Conservation (phyloP, 2,797 vertebrate species). For the Holocentrus rufus region DNA sequence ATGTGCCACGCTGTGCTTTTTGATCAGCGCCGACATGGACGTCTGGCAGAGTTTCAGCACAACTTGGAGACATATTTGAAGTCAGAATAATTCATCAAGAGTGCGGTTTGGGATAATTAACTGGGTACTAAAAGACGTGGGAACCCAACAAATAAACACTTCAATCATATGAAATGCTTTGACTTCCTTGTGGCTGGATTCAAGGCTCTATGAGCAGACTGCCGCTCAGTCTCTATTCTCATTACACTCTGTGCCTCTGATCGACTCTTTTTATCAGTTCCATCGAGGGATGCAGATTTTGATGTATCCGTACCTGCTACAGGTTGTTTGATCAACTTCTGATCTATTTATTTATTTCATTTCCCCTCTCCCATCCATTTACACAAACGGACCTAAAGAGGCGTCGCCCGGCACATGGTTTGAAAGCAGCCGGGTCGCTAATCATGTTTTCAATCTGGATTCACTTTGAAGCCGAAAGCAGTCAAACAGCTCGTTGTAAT, state of each 20-base stretch:
- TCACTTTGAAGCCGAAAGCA: too few relatives aligned
- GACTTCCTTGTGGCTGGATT: slow-evolving; percentile 6
- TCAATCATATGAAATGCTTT: slow-evolving; percentile 1
- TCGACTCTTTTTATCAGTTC: neutral
- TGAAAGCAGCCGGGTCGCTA: neutral
- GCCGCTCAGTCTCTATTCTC: neutral
- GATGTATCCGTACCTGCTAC: neutral
- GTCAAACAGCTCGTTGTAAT: neutral
- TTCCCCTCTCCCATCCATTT: neutral
- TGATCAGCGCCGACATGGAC: slow-evolving; percentile 23
- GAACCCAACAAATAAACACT: slow-evolving; percentile 8
- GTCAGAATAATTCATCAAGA: neutral
- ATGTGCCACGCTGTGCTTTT: slow-evolving; percentile 4
- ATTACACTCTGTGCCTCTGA: neutral
- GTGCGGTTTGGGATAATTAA: slow-evolving; percentile 17
- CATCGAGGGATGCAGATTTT: too few relatives aligned
- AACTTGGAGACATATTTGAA: neutral
- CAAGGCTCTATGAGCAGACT: neutral
- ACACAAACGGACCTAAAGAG: neutral
- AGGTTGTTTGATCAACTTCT: neutral
- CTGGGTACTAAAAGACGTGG: neutral
- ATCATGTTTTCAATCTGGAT: too few relatives aligned
- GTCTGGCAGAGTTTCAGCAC: slow-evolving; percentile 25
- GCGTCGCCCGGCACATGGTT: neutral
- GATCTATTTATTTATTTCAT: neutral